Evolutionary conservation across 2,113 vertebrate genomes (phyloP).

Genomic region (Hystrix brachyura): DNA sequence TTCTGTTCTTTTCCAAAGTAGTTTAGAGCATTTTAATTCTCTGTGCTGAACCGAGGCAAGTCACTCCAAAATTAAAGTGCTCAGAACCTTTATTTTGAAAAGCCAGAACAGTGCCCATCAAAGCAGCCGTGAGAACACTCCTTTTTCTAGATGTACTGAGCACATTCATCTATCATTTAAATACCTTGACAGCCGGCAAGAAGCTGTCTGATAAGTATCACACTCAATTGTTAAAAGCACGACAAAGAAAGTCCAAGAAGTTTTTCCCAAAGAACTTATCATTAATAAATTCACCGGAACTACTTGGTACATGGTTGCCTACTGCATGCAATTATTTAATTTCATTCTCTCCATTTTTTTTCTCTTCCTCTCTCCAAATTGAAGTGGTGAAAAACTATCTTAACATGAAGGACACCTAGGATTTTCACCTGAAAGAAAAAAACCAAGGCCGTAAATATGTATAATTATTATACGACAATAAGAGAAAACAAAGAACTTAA

Average conservation of each 20-base stretch:
- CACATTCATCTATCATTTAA: conserved; percentile 78
- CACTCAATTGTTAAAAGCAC: conserved; percentile 81
- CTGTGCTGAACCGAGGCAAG: conserved; percentile 20
- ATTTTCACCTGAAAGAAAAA: background rate
- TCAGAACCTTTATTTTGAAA: conserved; percentile 80
- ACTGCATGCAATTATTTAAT: background rate
- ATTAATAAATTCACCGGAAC: background rate
- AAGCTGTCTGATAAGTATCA: conserved; percentile 69
- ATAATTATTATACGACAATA: background rate
- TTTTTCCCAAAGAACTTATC: background rate
- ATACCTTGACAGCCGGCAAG: conserved; percentile 82
- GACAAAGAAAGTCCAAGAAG: conserved; percentile 80
- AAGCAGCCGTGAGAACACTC: conserved; percentile 59
- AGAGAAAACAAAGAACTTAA: background rate
- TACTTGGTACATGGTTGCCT: background rate
- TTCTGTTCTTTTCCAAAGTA: conserved; percentile 39
- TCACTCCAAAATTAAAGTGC: conserved; percentile 66
- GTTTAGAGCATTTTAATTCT: conserved; percentile 62
- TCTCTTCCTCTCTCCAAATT: background rate
- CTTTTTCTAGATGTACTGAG: conserved; percentile 72
- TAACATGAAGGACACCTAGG: background rate
- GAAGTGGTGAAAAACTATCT: background rate
- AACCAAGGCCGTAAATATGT: background rate
- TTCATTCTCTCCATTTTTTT: background rate
- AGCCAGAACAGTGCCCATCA: conserved; percentile 81